Percentiles rank a stretch among this genome's conserved stretches.
phyloP scores from a whole-genome alignment of 1,140 invertebrate species.

The Lordiphosa collinella region DNA sequence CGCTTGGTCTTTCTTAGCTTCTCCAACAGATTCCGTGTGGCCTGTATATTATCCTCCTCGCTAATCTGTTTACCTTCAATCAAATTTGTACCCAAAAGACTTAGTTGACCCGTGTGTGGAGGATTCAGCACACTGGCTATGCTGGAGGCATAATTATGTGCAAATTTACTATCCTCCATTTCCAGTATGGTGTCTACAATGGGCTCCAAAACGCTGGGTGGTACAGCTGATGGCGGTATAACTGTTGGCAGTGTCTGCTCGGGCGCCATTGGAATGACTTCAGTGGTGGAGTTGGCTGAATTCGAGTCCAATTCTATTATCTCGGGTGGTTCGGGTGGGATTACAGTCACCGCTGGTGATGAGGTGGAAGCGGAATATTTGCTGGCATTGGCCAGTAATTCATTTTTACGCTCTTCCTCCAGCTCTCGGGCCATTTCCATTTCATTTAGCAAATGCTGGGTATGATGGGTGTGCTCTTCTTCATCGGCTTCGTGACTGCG shows the following conservation, averaged over 20 bases:
- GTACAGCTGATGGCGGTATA: no score
- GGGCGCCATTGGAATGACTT: no score
- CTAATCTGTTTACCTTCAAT: constrained; percentile 48
- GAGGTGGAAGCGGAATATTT: constrained; percentile 69
- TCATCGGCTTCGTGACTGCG: constrained; percentile 39
- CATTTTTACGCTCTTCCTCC: constrained; percentile 72
- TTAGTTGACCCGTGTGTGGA: constrained; percentile 42
- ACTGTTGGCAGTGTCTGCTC: no score
- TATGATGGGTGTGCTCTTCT: constrained; percentile 72
- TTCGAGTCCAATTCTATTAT: constrained; percentile 76
- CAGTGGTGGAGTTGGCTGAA: no score
- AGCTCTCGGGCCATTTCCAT: constrained; percentile 67
- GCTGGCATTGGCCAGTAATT: constrained; percentile 65
- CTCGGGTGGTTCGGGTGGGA: constrained; percentile 69
- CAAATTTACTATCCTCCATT: constrained; percentile 70
- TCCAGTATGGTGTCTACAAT: constrained; percentile 74
- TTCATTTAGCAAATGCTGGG: constrained; percentile 69
- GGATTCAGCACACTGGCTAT: constrained; percentile 58
- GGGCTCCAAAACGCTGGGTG: constrained; percentile 47
- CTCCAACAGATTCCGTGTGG: constrained; percentile 62
- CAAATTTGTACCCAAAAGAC: no score
- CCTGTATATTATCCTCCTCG: constrained; percentile 66
- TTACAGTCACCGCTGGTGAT: constrained; percentile 66
- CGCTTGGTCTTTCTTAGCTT: constrained; percentile 72
- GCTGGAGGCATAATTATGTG: constrained; percentile 37